phyloP scores from a whole-genome alignment of 1,140 invertebrate genomes.

The Drosophila quadrilineata region DNA sequence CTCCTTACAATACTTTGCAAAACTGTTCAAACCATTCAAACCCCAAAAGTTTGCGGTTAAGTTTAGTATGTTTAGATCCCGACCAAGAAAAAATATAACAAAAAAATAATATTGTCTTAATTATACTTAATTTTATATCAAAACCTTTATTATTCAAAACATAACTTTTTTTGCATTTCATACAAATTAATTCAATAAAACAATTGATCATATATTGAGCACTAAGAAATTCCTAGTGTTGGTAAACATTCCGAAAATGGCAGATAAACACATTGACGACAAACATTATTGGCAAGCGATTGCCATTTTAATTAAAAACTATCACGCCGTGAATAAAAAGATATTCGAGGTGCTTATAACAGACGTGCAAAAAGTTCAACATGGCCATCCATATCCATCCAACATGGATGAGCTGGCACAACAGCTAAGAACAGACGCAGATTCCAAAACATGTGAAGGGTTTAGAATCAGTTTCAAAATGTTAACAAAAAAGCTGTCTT shows the following conservation, averaged over 20 bases:
- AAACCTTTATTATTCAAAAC: too few relatives aligned
- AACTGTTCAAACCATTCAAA: too few relatives aligned
- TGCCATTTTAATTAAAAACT: conserved; percentile 66
- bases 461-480: conserved; percentile 59
- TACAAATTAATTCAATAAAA: too few relatives aligned
- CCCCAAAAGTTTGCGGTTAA: too few relatives aligned
- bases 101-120: not conserved
- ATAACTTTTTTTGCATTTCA: too few relatives aligned
- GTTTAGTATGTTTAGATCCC: too few relatives aligned
- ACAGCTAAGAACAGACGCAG: not conserved
- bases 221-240: too few relatives aligned
- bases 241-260: conserved; percentile 41
- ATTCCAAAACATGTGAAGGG: conserved; percentile 22
- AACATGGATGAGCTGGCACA: conserved; percentile 38
- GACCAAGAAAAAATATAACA: too few relatives aligned
- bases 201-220: too few relatives aligned
- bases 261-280: conserved; percentile 33
- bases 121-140: too few relatives aligned
- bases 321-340: conserved; percentile 72
- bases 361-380: conserved; percentile 35
- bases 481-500: conserved; percentile 56
- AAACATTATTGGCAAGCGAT: conserved; percentile 65
- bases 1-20: too few relatives aligned
- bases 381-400: conserved; percentile 23
- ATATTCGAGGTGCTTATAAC: conserved; percentile 64